These are phyloP conservation scores for Pseudomugil tenellus DNA, from an alignment of 2,797 vertebrate genomes.

Conservation along the genomic window DNA sequence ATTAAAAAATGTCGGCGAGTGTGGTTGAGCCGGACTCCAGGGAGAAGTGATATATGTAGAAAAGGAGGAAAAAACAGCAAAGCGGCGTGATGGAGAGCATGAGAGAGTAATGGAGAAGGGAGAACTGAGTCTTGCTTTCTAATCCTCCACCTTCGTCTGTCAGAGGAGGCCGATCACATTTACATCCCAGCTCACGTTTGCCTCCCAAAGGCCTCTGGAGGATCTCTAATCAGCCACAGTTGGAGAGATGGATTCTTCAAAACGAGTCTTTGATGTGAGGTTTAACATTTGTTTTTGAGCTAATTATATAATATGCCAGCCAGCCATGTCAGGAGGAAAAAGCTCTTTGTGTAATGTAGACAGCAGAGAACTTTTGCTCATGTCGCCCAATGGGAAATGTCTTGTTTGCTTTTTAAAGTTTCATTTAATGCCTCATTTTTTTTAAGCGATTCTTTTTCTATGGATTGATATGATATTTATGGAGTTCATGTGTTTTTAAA, in stretches of 20 bases:
- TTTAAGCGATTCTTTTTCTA: slow-evolving; percentile 12
- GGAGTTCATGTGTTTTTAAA: too few relatives aligned
- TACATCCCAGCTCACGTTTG: slow-evolving; percentile 53
- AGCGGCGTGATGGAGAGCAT: slow-evolving; percentile 22
- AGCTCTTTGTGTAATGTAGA: slow-evolving; percentile 35
- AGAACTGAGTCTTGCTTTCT: slow-evolving; percentile 43
- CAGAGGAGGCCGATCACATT: slow-evolving; percentile 45
- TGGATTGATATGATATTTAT: slow-evolving; percentile 5
- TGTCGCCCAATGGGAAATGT: slow-evolving; percentile 32
- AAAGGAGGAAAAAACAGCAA: slow-evolving; percentile 18
- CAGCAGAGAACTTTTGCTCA: slow-evolving; percentile 41
- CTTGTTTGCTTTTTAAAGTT: slow-evolving; percentile 33
- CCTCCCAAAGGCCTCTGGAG: slow-evolving; percentile 60
- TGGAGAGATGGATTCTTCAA: slow-evolving; percentile 72
- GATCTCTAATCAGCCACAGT: slow-evolving; percentile 67
- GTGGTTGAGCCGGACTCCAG: slow-evolving; percentile 28
- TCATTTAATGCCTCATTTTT: slow-evolving; percentile 2
- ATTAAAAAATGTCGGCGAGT: slow-evolving; percentile 22
- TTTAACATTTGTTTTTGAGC: slow-evolving; percentile 71
- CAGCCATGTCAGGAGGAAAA: slow-evolving; percentile 49
- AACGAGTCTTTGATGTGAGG: slow-evolving; percentile 72
- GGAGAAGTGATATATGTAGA: slow-evolving; percentile 24
- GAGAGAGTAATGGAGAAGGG: slow-evolving; percentile 27
- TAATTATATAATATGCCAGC: slow-evolving; percentile 67
- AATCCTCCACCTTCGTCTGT: slow-evolving; percentile 37